Base-by-base conservation (phyloP, 2,113 vertebrate genomes). In the Gambusia affinis region DNA sequence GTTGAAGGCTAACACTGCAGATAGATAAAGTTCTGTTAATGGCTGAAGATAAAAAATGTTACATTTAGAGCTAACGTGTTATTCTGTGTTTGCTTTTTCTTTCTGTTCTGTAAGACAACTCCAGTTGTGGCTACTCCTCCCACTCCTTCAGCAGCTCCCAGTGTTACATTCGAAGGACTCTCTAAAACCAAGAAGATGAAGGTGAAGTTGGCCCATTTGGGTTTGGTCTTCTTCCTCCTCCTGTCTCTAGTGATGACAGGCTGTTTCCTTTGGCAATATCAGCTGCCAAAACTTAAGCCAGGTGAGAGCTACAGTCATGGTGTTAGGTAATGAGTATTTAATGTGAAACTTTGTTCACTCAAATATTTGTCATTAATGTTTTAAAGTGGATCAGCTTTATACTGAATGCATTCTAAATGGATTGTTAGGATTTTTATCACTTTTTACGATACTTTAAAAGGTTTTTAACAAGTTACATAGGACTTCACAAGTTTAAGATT, bases 241-340 rank as follows among this genome's bases (percentile, higher is more conserved):
- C 65, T 97, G 4, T 96, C 95, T 0, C 66, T 95, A 67, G 93
- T 95, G 65, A 97, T 97, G 97, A 96, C 94, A 0, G 93, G 95
- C 78, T 97, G 97, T 89, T 98, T 98, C 82, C 68, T 94, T 60
- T 94, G 93, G 94, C 92, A 94, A 37, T 94, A 92, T 75, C 93
- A 88, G 47, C 79, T 93, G 71, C 91, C 93, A n/a, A 95, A 94
- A 70, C 11, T 89, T 29, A 78, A 76, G 70, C 82, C 84, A 89
- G 93, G 92, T 94, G 75, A 90, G 86, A 28, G 0, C 6, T 60
- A 8, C 57, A 8, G 4, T 7, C 14, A 79, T 12, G 44, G 29
- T 62, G 7, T 64, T 82, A 44, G n/a, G 63, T 8, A 75, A 65
- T 24, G 44, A 4, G 30, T 31, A 10, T 12, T 22, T 12, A 14